A percentile compares a stretch with the other conserved stretches of the same genome.
Conservation (phyloP, 1,140 invertebrate genomes). For the Drosophila arawakana region DNA sequence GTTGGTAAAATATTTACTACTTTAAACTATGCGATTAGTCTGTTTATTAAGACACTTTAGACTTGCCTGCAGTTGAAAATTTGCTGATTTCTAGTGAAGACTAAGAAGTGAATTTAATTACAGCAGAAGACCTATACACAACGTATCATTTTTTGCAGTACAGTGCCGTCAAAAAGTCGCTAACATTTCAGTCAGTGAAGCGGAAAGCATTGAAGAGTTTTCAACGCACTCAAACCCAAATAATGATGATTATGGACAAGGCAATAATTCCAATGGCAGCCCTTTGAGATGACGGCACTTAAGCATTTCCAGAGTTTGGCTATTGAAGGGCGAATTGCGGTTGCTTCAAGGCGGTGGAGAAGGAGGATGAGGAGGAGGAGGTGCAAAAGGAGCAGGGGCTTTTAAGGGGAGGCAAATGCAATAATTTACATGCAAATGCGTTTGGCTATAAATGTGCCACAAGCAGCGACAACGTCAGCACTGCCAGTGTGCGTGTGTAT, state of each 20-base stretch:
- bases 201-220: not conserved
- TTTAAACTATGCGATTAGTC: too few relatives aligned
- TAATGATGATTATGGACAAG: conserved; percentile 41
- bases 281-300: conserved; percentile 42
- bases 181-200: not conserved
- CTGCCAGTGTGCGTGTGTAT: not conserved
- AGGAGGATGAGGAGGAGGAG: not conserved
- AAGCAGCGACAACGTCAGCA: conserved; percentile 47
- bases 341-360: too few relatives aligned
- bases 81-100: too few relatives aligned
- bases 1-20: too few relatives aligned
- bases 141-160: not conserved
- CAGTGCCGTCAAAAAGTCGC: conserved; percentile 1
- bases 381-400: not conserved
- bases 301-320: conserved; percentile 17
- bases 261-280: conserved; percentile 58
- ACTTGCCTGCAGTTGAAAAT: too few relatives aligned
- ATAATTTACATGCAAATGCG: conserved; percentile 80
- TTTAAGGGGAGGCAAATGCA: conserved; percentile 51
- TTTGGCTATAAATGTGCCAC: conserved; percentile 75
- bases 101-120: too few relatives aligned
- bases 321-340: not conserved
- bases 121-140: not conserved
- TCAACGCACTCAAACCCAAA: not conserved
- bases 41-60: too few relatives aligned